A percentile compares a stretch with the other conserved stretches of the same genome.
These are phyloP conservation scores for Balanococcus diminutus DNA, from an alignment of 2,888 invertebrate genomes.

Conservation along the genomic window DNA sequence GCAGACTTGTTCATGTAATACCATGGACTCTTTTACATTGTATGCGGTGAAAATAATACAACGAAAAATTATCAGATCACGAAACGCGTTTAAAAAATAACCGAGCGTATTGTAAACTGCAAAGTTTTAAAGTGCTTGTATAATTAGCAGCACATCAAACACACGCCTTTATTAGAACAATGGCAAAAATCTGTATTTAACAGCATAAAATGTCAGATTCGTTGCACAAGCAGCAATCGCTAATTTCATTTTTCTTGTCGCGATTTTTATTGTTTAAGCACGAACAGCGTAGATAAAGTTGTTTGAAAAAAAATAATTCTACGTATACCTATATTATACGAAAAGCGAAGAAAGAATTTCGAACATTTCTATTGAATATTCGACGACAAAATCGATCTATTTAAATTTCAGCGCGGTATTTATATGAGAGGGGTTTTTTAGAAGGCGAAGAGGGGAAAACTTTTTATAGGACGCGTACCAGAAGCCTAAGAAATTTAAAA, in stretches of 20 bases:
- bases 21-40: no score
- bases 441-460: background rate
- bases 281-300: background rate
- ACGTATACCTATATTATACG: no score
- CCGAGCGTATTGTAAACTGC: background rate
- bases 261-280: background rate
- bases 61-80: background rate
- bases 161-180: constrained; percentile 4
- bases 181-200: constrained; percentile 22
- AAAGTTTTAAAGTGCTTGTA: background rate
- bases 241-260: background rate
- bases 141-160: background rate
- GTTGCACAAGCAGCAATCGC: constrained; percentile 1
- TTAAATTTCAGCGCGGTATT: background rate
- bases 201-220: background rate
- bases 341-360: background rate
- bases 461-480: background rate
- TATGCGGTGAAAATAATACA: background rate
- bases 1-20: no score
- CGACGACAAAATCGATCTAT: background rate
- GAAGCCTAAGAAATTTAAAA: background rate
- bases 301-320: background rate
- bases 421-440: background rate
- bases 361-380: background rate
- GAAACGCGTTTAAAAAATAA: background rate